These are phyloP conservation scores for Grantiella picta DNA, from an alignment of 2,113 vertebrate genomes.

Conservation along the genomic window DNA sequence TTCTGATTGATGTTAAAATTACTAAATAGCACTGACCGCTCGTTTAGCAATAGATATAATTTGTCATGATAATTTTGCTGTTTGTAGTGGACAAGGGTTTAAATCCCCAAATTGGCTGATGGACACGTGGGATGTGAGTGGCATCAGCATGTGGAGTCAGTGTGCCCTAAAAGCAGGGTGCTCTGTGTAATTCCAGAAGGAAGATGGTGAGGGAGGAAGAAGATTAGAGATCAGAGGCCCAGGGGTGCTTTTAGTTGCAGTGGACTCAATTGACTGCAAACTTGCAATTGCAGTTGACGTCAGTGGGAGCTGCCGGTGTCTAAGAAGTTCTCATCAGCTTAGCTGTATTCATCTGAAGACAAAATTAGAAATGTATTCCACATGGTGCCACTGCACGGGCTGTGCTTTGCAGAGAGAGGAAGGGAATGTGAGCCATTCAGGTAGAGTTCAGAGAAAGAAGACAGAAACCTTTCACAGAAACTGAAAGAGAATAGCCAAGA, in stretches of 20 bases:
- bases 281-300: slow-evolving; percentile 43
- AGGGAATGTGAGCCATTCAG: neutral
- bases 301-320: slow-evolving; percentile 10
- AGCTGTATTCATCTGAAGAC: neutral
- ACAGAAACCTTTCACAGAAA: neutral
- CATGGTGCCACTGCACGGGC: neutral
- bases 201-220: neutral
- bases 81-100: neutral
- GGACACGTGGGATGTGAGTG: fast-evolving
- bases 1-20: neutral
- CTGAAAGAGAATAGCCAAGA: neutral
- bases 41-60: neutral
- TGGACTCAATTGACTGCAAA: slow-evolving; percentile 23
- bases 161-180: neutral
- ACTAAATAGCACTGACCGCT: neutral
- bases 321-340: slow-evolving; percentile 52
- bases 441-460: neutral
- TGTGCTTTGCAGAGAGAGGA: neutral
- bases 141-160: fast-evolving
- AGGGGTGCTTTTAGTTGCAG: neutral
- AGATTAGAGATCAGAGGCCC: slow-evolving; percentile 23
- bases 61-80: neutral
- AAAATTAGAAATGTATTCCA: slow-evolving; percentile 32
- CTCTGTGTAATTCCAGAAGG: neutral
- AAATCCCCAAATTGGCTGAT: neutral